Evolutionary conservation across 2,113 vertebrate genomes (phyloP).

Genomic region (Podiceps cristatus): DNA sequence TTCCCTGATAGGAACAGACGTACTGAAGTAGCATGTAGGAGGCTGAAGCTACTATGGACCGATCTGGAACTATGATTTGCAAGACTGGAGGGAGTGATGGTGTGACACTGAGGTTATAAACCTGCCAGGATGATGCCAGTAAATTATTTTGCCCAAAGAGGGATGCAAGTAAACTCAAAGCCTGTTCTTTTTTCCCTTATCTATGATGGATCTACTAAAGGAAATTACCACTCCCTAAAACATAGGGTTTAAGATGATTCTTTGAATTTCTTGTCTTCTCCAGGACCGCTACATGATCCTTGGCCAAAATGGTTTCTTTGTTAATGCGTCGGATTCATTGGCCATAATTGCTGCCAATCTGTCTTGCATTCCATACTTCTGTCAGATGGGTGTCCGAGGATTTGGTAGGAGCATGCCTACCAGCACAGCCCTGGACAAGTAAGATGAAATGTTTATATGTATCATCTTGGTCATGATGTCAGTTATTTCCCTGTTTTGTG

Average conservation of each 20-base stretch:
- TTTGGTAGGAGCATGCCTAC: slow-evolving; percentile 97
- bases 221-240: neutral
- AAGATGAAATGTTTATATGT: slow-evolving; percentile 29
- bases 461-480: neutral
- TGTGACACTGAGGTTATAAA: neutral
- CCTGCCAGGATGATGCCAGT: neutral
- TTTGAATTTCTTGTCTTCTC: slow-evolving; percentile 43
- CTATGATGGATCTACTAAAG: neutral
- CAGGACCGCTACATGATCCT: slow-evolving; percentile 99
- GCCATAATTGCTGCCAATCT: slow-evolving; percentile 97
- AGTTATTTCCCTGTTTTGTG: neutral
- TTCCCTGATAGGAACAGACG: neutral
- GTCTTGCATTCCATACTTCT: slow-evolving; percentile 93
- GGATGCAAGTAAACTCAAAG: neutral
- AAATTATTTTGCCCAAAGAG: neutral
- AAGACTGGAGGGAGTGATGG: neutral
- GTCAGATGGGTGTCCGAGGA: slow-evolving; percentile 89
- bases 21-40: neutral
- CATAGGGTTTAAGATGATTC: neutral
- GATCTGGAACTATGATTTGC: neutral
- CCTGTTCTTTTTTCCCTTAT: neutral
- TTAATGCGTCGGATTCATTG: slow-evolving; percentile 94
- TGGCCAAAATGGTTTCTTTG: slow-evolving; percentile 95
- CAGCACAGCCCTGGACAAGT: slow-evolving; percentile 95
- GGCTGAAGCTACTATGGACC: neutral